Percentiles rank a stretch among this genome's conserved stretches.
These are phyloP conservation scores for Silurus asotus DNA, from an alignment of 2,113 vertebrate genomes.

Conservation along the genomic window DNA sequence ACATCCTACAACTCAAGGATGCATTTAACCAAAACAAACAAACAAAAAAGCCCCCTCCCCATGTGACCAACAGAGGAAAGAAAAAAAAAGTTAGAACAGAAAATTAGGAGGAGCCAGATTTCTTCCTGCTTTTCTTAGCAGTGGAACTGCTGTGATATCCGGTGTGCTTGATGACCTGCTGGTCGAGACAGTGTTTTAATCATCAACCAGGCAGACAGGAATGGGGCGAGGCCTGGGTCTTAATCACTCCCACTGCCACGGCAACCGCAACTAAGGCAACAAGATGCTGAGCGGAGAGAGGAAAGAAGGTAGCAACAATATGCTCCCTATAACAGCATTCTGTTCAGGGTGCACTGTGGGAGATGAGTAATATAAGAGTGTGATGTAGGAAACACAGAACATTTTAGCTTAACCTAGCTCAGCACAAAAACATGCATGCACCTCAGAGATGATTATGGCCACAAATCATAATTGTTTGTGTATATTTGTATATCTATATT, in stretches of 20 bases:
- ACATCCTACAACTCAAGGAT: slow-evolving; percentile 2
- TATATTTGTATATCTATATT: background rate
- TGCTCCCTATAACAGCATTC: background rate
- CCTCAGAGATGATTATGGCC: background rate
- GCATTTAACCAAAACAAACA: background rate
- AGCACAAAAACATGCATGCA: slow-evolving; percentile 23
- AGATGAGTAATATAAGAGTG: slow-evolving; percentile 3
- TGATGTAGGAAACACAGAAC: background rate
- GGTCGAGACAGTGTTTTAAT: slow-evolving; percentile 34
- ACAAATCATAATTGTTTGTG: slow-evolving; percentile 3
- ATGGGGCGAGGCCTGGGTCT: slow-evolving; percentile 25
- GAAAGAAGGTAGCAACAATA: slow-evolving; percentile 21
- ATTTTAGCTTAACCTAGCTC: slow-evolving; percentile 28
- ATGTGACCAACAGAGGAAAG: background rate
- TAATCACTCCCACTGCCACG: slow-evolving; percentile 41
- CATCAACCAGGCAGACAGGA: slow-evolving; percentile 18
- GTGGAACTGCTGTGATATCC: slow-evolving; percentile 4
- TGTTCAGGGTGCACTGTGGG: background rate
- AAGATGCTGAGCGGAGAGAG: slow-evolving; percentile 17
- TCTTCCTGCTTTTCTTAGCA: slow-evolving; percentile 22
- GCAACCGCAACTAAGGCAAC: slow-evolving; percentile 45
- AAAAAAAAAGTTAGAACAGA: background rate
- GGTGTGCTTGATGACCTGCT: slow-evolving; percentile 25
- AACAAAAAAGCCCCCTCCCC: background rate
- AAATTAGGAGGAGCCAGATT: slow-evolving; percentile 21